Evolutionary conservation across 2,113 vertebrate genomes (phyloP).

Genomic region (Emydura subglobosa): DNA sequence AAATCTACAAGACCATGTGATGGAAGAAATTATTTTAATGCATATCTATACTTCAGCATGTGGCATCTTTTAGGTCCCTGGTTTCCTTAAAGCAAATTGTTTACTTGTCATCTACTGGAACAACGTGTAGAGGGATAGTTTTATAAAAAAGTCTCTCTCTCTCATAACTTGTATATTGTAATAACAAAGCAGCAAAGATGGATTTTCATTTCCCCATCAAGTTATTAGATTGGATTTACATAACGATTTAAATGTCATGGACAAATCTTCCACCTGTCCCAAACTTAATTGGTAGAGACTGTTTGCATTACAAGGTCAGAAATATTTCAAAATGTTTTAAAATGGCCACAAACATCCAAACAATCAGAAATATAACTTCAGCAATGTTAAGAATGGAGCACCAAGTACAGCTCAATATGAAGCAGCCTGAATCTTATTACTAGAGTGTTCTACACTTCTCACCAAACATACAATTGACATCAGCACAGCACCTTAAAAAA

Average conservation of each 20-base stretch:
- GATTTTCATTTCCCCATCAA: constrained; percentile 65
- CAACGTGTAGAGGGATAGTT: constrained; percentile 38
- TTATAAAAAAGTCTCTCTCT: not conserved
- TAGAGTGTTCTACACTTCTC: constrained; percentile 2
- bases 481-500: constrained; percentile 10
- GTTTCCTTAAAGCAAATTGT: constrained; percentile 48
- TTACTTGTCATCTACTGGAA: constrained; percentile 29
- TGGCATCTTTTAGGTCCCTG: not conserved
- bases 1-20: constrained; percentile 18
- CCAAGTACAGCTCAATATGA: not conserved
- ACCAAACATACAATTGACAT: constrained; percentile 24
- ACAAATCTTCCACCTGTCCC: constrained; percentile 61
- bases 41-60: not conserved
- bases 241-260: constrained; percentile 44
- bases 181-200: constrained; percentile 26
- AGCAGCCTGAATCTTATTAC: constrained; percentile 56
- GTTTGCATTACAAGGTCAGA: constrained; percentile 29
- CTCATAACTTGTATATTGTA: not conserved
- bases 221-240: constrained; percentile 51
- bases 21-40: constrained; percentile 37
- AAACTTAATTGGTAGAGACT: constrained; percentile 60
- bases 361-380: constrained; percentile 45
- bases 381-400: constrained; percentile 24
- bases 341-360: constrained; percentile 53
- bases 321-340: constrained; percentile 53